phyloP scores from a whole-genome alignment of 2,888 invertebrate genomes.

The Tetragonula carbonaria region DNA sequence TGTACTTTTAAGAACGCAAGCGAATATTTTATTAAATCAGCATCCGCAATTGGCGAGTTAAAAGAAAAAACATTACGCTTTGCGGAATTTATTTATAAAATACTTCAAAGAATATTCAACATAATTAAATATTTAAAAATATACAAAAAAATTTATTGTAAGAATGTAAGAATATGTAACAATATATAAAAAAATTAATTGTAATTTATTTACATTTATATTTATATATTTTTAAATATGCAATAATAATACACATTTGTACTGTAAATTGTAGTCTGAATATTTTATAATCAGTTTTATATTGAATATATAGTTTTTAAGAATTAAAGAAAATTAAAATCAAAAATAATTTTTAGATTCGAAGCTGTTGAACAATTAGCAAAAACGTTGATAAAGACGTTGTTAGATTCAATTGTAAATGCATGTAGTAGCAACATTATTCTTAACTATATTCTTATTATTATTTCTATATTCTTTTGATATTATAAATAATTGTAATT shows the following conservation, averaged over 20 bases:
- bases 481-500: no score
- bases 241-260: slow-evolving; percentile 8
- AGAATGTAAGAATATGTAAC: neutral
- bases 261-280: slow-evolving; percentile 8
- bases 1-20: slow-evolving; percentile 60
- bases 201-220: slow-evolving; percentile 34
- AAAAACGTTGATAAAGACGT: no score
- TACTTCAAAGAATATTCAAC: neutral
- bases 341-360: no score
- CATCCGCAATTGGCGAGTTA: slow-evolving; percentile 33
- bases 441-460: no score
- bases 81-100: neutral
- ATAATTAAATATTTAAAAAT: neutral
- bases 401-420: no score
- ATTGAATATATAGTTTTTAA: slow-evolving; percentile 24
- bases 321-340: neutral
- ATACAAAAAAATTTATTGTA: neutral
- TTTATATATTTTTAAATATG: slow-evolving; percentile 12
- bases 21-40: slow-evolving; percentile 35
- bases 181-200: neutral
- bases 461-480: no score
- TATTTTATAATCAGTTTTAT: slow-evolving; percentile 29
- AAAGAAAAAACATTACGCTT: neutral
- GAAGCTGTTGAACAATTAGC: no score
- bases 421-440: no score